Evolutionary conservation across 2,888 invertebrate species (phyloP), one percentile per base, ranked within the genome.

Genomic region (Macrosiphum euphorbiae): DNA sequence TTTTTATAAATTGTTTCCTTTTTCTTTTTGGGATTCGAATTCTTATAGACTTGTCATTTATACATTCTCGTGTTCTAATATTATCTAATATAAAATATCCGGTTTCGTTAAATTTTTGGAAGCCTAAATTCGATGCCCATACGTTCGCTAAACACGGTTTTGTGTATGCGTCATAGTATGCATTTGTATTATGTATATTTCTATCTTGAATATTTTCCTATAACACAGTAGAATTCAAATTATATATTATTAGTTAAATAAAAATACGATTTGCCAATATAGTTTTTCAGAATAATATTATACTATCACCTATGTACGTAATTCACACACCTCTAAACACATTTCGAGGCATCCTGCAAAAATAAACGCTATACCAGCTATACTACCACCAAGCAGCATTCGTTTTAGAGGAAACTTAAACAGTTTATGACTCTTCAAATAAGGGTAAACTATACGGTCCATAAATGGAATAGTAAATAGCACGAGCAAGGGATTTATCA

Each of bases 401-500:
- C 97, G 97, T 95, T 97, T 97, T 88, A 98, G 96, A 0, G 98
- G 97, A 84, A 97, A 97, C 92, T 95, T 95, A 90, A 96, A 95
- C 41, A 96, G 88, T 85, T 95, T 95, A 91, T 96, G 96, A 11
- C 24, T 61, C 5, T 91, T 91, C 91, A 94, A 47, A 44, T 88
- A 93, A 5, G 97, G 97, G 95, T 97, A 97, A 26, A 97, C 95
- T n/a, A 96, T 94, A 91, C 95, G 95, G 94, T 96, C 96, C 95
- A 97, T 97, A 41, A 97, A 95, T 0, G 98, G 98, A 92, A 98
- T 98, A 95, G 98, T 96, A 11, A 97, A 95, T 47, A 98, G 96
- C 35, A 98, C 97, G 95, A 98, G 96, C 0, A 97, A 96, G 0
- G 98, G 98, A 95, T 98, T 98, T 95, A 98, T 96, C 58, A 98